Base-by-base conservation (phyloP, 2,113 vertebrate species). In the Heterochromis multidens region DNA sequence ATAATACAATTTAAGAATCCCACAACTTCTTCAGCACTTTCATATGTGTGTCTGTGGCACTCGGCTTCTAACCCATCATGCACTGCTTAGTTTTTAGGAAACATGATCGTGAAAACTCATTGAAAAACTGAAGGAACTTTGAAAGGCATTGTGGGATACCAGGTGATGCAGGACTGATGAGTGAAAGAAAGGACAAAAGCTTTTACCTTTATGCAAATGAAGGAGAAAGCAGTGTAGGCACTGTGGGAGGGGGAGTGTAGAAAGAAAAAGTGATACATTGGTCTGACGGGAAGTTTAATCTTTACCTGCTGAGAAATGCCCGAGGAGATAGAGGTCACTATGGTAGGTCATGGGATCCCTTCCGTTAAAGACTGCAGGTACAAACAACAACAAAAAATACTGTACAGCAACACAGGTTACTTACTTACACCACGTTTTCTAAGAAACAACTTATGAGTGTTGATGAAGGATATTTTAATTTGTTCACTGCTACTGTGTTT, bases 61-160 rank as follows among this genome's bases (percentile, higher is more conserved):
- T 54, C 9, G 4, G 52, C 52, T 8, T 4, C 21, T 1, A 11
- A 37, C 11, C 21, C 61, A 7, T 72, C 0, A 52, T 19, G 43
- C n/a, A n/a, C n/a, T n/a, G n/a, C n/a, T n/a, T n/a, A 25, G 35
- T 67, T 61, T n/a, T 72, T 72, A 49, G 65, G 65, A 72, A 72
- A 21, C 27, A 4, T 14, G 17, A 14, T 2, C 27, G 10, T 7
- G 67, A 49, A 52, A 49, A 16, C 2, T 6, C 46, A 49, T 5
- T 49, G 46, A 49, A 19, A 49, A 72, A 29, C 65, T 0, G 16
- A 27, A 46, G 37, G 40, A 46, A 16, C 43, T 74, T 3, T 67
- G 25, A 3, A 13, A 29, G 25, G 67, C 0, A 19, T 1, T 46
- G 43, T 74, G 67, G 43, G 67, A 2, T 52, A 14, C 6, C 43